phyloP scores from a whole-genome alignment of 2,888 invertebrate genomes.

The Leucoptera coffeella region DNA sequence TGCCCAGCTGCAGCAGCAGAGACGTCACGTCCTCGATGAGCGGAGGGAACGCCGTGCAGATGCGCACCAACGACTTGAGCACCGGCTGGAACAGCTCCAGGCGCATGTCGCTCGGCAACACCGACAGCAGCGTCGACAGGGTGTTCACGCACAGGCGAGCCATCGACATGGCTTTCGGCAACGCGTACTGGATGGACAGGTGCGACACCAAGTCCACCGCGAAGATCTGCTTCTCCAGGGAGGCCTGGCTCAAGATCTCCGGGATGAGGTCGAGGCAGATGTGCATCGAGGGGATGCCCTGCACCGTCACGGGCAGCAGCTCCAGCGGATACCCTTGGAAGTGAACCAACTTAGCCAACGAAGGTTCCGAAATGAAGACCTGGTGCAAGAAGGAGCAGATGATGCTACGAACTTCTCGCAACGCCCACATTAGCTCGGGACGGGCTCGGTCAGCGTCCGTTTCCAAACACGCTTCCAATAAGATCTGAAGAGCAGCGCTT shows the following conservation, averaged over 20 bases:
- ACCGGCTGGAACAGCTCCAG: conserved; percentile 78
- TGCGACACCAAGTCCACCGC: conserved; percentile 90
- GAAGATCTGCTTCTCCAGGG: conserved; percentile 90
- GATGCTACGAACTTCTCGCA: conserved; percentile 86
- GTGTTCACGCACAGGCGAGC: conserved; percentile 87
- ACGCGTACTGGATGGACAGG: conserved; percentile 86
- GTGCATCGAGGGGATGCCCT: conserved; percentile 97
- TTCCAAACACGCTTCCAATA: conserved; percentile 86
- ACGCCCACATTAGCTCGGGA: conserved; percentile 69
- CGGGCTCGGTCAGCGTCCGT: conserved; percentile 62
- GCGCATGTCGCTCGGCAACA: conserved; percentile 73
- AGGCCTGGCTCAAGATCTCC: conserved; percentile 89
- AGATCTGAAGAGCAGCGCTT: conserved; percentile 87
- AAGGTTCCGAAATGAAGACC: conserved; percentile 92
- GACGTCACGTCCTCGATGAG: conserved; percentile 84
- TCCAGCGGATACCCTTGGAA: conserved; percentile 95
- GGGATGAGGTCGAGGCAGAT: conserved; percentile 95
- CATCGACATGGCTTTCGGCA: conserved; percentile 87
- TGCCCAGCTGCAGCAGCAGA: conserved; percentile 77
- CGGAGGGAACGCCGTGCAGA: conserved; percentile 89
- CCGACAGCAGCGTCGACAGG: conserved; percentile 72
- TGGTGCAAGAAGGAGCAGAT: conserved; percentile 95
- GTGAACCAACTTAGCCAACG: conserved; percentile 90
- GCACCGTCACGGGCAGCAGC: conserved; percentile 82
- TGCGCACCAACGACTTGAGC: conserved; percentile 77